Evolutionary conservation across 1,140 invertebrate species (phyloP).

Genomic region (Gyrodactylus salaris): DNA sequence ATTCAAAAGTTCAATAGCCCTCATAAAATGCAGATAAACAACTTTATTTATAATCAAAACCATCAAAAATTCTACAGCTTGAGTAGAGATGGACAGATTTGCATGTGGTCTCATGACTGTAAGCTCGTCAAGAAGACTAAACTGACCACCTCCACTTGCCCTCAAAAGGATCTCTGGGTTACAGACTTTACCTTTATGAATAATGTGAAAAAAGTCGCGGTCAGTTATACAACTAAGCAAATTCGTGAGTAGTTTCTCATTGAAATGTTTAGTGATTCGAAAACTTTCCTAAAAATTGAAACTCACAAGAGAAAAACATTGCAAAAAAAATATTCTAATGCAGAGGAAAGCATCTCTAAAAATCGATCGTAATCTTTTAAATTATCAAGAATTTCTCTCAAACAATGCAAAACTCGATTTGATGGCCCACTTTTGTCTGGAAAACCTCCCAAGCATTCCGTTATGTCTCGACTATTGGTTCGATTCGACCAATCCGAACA

Average conservation of each 20-base stretch:
- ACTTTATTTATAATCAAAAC: background rate
- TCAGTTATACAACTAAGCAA: constrained; percentile 20
- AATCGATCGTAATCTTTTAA: no score
- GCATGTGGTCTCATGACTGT: constrained; percentile 15
- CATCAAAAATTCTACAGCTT: background rate
- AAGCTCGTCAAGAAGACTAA: constrained; percentile 14
- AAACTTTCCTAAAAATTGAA: no score
- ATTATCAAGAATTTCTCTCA: constrained; percentile 19
- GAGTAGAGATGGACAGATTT: constrained; percentile 15
- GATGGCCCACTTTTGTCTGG: constrained; percentile 18
- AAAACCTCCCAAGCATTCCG: constrained; percentile 15
- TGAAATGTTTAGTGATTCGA: no score
- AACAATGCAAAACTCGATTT: constrained; percentile 19
- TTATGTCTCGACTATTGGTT: constrained; percentile 20
- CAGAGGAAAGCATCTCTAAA: constrained; percentile 6
- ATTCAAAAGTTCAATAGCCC: background rate
- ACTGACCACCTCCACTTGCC: constrained; percentile 17
- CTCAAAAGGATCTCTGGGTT: constrained; percentile 18
- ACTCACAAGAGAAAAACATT: no score
- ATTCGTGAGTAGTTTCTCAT: constrained; percentile 13
- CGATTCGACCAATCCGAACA: constrained; percentile 12
- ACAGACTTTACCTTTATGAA: constrained; percentile 18
- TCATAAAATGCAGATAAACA: background rate
- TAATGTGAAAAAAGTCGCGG: constrained; percentile 19
- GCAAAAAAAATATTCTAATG: no score